Conservation (phyloP, 2,888 invertebrate genomes). For the Boloria euphrosyne region DNA sequence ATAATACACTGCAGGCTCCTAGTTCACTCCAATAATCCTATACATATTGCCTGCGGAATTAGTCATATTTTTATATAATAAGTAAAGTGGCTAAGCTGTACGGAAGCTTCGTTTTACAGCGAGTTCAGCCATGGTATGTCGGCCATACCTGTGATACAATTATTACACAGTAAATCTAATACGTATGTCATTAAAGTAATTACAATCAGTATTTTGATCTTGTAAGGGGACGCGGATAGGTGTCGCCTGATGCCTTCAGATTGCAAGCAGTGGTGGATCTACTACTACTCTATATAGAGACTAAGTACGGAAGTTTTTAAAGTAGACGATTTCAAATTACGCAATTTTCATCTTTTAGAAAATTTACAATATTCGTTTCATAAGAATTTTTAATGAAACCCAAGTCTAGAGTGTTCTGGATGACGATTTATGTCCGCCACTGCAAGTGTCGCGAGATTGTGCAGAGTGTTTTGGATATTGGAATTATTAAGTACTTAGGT, state of each 20-base stretch:
- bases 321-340: constrained; percentile 17
- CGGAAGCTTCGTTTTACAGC: constrained; percentile 48
- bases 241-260: constrained; percentile 15
- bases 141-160: constrained; percentile 52
- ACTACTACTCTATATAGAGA: constrained; percentile 4
- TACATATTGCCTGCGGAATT: constrained; percentile 48
- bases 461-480: constrained; percentile 19
- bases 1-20: constrained; percentile 42
- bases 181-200: constrained; percentile 36
- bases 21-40: constrained; percentile 21
- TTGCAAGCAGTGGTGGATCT: not conserved
- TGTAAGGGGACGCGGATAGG: constrained; percentile 30
- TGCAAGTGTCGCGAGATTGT: constrained; percentile 14
- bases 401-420: not conserved
- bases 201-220: constrained; percentile 41
- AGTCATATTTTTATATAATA: constrained; percentile 46
- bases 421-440: constrained; percentile 9
- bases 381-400: constrained; percentile 16
- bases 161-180: constrained; percentile 36
- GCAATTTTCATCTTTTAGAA: constrained; percentile 19
- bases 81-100: constrained; percentile 45
- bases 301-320: constrained; percentile 17
- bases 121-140: constrained; percentile 43
- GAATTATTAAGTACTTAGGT: constrained; percentile 22
- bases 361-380: constrained; percentile 15